These are phyloP conservation scores for Brachyptera risi DNA, from an alignment of 2,888 invertebrate genomes.

Conservation along the genomic window DNA sequence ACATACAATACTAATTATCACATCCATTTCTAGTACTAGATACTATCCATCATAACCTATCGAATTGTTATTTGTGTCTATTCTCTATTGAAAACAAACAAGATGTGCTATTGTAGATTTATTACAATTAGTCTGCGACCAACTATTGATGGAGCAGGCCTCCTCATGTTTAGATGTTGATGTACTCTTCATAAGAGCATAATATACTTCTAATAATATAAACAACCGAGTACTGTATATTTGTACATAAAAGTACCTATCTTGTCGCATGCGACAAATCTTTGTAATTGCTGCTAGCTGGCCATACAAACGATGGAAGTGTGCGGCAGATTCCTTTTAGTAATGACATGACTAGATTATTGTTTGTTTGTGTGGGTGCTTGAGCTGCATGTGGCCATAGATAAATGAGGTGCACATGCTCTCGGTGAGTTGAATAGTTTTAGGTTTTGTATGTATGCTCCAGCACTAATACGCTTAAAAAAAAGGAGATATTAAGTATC, in stretches of 20 bases:
- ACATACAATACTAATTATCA: no score
- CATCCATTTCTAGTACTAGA: no score
- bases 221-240: not conserved
- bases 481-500: not conserved
- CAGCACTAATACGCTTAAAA: slow-evolving; percentile 31
- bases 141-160: slow-evolving; percentile 28
- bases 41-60: no score
- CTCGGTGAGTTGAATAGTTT: not conserved
- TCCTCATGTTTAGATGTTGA: slow-evolving; percentile 26
- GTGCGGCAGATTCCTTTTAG: no score
- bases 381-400: not conserved
- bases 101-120: no score
- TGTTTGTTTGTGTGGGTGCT: not conserved
- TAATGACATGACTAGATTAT: no score
- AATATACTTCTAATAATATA: slow-evolving; percentile 1
- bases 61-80: no score
- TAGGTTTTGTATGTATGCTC: slow-evolving; percentile 30
- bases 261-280: slow-evolving; percentile 26
- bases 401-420: not conserved
- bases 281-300: slow-evolving; percentile 20
- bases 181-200: slow-evolving; percentile 31
- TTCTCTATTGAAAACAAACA: no score
- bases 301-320: slow-evolving; percentile 29
- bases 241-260: slow-evolving; percentile 1
- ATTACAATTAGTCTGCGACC: no score